Evolutionary conservation across 35 echinoderm and acorn worm genomes (phyloP), one percentile per base, ranked within the genome.

Genomic region (Acanthaster planci): DNA sequence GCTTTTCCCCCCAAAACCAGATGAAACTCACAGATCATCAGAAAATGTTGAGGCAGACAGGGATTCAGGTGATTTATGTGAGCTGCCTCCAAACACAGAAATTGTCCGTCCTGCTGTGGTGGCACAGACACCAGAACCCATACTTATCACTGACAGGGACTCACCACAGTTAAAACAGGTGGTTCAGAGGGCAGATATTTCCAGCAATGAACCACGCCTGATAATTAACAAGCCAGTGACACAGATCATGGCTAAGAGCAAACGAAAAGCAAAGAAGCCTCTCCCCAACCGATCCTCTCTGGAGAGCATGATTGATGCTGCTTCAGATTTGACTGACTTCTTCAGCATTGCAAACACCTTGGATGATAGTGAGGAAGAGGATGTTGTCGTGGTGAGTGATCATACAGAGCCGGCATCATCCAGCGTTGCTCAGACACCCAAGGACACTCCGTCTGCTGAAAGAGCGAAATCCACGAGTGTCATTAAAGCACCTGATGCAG

Each of bases 241-340:
- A 57, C 30, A 53, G 23, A 57, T 83, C 52, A 34, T 57, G 81
- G 38, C 81, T 83, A 83, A 83, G 10, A 83, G 56, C 35, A 57
- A 57, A 37, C 51, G 81, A 2, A 83, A 83, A 57, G 53, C 81
- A 19, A 83, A 57, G 34, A 40, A 57, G 32, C 81, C 81, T 3
- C 21, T 83, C 51, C 81, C 40, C 29, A 82, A 53, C 29, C 26
- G 50, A 34, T 53, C 56, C 7, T 58, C 53, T 26, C 52, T 89
- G 67, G 87, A 89, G 50, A 89, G 77, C 39, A 82, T 89, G 79
- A 57, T 89, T 2, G 79, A 89, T 78, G 59, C 80, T 31, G 87
- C 87, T 16, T 89, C 87, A n/a, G 87, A 89, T 50, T 77, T 89
- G 12, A 89, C 87, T 5, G 87, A 89, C 54, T 89, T 89, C 64